Base-by-base conservation (phyloP, 2,888 invertebrate genomes). In the Cephalotes varians region DNA sequence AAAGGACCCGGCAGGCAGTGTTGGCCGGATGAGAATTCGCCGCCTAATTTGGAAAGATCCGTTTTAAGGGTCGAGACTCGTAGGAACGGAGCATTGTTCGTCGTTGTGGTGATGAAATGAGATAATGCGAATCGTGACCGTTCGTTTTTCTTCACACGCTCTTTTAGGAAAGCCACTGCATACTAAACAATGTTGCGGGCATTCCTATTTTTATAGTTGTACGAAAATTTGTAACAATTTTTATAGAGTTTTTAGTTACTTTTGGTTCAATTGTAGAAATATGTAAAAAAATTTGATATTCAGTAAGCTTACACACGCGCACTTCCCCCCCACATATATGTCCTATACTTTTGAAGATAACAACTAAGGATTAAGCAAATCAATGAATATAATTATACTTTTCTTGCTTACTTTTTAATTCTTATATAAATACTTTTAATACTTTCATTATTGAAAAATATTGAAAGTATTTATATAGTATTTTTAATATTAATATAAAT, bases 41-140 rank as follows among this genome's bases (percentile, higher is more conserved):
- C 67, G 86, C 83, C 90, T 87, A 90, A 90, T 90, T 90, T 90
- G 89, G 89, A 84, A 85, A 85, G 90, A 80, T 85, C 80, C 82
- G 18, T 81, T 87, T 81, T 71, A 79, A 84, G 84, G 80, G 83
- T 64, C 40, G 79, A 54, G 37, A 40, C 54, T 71, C 67, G 31
- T 54, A 69, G 81, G 83, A 74, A 54, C 81, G 72, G n/a, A 7
- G 31, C 40, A 12, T 37, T 18, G 25, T 60, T 21, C 60, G 67
- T 67, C 15, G 51, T 49, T 54, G 54, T 65, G 28, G 40, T 80
- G 88, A 89, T 87, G 71, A 81, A 85, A 69, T 81, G 80, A 83
- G 90, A 89, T 89, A 89, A 88, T 83, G 64, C 83, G 84, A 80
- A 28, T 84, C 84, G 69, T 76, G 86, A 83, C 54, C 21, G 21